Percentiles rank a stretch among this genome's conserved stretches.
These are phyloP conservation scores for Tetramorium alpestre DNA, from an alignment of 1,140 invertebrate genomes.

Conservation along the genomic window DNA sequence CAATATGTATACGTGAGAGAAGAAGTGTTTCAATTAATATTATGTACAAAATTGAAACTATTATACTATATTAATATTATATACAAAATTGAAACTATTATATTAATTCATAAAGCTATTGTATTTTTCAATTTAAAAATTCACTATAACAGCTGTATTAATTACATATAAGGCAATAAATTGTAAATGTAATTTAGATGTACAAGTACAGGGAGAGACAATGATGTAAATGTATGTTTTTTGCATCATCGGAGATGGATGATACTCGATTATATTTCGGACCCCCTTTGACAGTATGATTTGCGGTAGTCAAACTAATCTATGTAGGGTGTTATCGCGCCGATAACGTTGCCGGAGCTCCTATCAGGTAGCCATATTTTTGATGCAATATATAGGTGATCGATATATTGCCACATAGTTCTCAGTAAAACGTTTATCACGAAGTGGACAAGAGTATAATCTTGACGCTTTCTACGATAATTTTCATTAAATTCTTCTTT, in stretches of 20 bases:
- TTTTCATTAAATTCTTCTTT: conserved; percentile 6
- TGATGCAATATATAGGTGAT: conserved; percentile 84
- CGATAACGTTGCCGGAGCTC: conserved; percentile 84
- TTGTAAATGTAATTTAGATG: background rate
- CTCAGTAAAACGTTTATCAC: conserved; percentile 75
- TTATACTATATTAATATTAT: background rate
- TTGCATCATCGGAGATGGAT: background rate
- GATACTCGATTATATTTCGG: conserved; percentile 62
- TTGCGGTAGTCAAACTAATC: conserved; percentile 81
- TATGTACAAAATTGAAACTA: background rate
- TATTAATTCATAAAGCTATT: background rate
- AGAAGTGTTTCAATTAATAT: background rate
- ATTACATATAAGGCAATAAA: background rate
- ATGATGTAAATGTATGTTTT: background rate
- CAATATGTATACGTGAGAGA: background rate
- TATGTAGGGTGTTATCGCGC: conserved; percentile 79
- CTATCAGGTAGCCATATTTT: conserved; percentile 85
- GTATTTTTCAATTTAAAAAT: background rate
- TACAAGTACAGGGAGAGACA: background rate
- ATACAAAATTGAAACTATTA: background rate
- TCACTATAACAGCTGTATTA: background rate
- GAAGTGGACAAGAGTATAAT: conserved; percentile 26
- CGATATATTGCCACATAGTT: conserved; percentile 79
- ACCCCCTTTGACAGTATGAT: conserved; percentile 49
- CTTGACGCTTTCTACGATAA: background rate